Conservation (phyloP, 2,888 invertebrate genomes). For the Uloborus plumipes region DNA sequence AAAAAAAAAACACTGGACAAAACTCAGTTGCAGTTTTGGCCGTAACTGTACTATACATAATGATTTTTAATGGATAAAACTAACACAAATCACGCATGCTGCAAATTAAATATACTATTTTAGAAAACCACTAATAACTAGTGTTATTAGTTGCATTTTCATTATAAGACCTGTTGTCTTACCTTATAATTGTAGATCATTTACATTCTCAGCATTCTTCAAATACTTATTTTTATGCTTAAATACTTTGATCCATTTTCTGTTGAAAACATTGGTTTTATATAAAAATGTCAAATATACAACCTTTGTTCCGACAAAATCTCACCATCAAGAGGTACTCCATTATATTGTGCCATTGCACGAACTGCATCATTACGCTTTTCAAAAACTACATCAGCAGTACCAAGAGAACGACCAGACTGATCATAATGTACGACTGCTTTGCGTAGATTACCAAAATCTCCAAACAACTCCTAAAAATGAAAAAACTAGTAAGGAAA, state of each 20-base stretch:
- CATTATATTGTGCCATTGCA: constrained; percentile 96
- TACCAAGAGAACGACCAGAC: constrained; percentile 95
- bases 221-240: constrained; percentile 5
- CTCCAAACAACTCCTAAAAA: constrained; percentile 88
- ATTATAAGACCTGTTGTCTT: no score
- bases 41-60: no score
- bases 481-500: background rate
- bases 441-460: constrained; percentile 94
- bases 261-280: no score
- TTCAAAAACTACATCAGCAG: constrained; percentile 97
- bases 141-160: no score
- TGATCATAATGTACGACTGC: constrained; percentile 97
- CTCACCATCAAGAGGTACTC: constrained; percentile 92
- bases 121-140: no score
- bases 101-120: no score
- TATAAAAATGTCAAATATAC: constrained; percentile 22
- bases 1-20: no score
- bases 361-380: constrained; percentile 85
- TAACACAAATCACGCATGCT: no score
- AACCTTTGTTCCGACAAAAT: constrained; percentile 43
- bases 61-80: no score
- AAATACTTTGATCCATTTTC: no score
- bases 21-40: no score
- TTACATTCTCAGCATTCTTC: constrained; percentile 18
- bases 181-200: no score